Percentiles rank a stretch among this genome's conserved stretches.
These are phyloP conservation scores for Megaustenia siamemsis DNA, from an alignment of 2,888 invertebrate species.

Conservation along the genomic window DNA sequence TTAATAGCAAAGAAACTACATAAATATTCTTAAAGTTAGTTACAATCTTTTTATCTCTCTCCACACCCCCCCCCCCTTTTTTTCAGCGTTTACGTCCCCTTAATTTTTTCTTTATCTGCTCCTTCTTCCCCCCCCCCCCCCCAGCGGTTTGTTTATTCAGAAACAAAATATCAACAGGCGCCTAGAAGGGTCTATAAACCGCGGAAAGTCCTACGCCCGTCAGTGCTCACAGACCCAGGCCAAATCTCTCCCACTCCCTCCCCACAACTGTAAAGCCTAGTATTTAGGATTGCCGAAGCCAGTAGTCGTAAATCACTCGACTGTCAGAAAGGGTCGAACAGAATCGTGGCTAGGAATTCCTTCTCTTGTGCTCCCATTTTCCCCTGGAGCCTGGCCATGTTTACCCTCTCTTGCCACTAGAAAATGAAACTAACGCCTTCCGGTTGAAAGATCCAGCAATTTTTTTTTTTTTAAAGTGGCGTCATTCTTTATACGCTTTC, in stretches of 20 bases:
- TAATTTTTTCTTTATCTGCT: no score
- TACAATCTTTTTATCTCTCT: no score
- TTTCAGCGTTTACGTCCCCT: no score
- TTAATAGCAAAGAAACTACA: no score
- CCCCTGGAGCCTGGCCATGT: slow-evolving; percentile 9
- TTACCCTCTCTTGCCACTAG: slow-evolving; percentile 11
- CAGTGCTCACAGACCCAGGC: not conserved
- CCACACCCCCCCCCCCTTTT: no score
- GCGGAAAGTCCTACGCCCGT: not conserved
- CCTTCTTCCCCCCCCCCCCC: no score
- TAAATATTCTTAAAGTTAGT: no score
- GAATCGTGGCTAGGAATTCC: slow-evolving; percentile 28
- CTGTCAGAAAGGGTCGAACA: slow-evolving; percentile 41
- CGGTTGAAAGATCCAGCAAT: not conserved
- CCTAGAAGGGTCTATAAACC: slow-evolving; percentile 2
- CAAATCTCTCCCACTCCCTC: slow-evolving; percentile 13
- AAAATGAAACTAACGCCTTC: slow-evolving; percentile 34
- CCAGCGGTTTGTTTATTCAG: no score
- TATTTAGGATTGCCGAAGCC: slow-evolving; percentile 33
- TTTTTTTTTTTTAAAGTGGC: not conserved
- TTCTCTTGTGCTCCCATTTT: slow-evolving; percentile 22
- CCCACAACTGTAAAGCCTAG: slow-evolving; percentile 19
- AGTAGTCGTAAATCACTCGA: slow-evolving; percentile 41
- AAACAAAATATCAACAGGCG: slow-evolving; percentile 30
- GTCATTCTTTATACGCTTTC: no score